Conservation (phyloP, 2,888 invertebrate genomes). For the Bibio marci region DNA sequence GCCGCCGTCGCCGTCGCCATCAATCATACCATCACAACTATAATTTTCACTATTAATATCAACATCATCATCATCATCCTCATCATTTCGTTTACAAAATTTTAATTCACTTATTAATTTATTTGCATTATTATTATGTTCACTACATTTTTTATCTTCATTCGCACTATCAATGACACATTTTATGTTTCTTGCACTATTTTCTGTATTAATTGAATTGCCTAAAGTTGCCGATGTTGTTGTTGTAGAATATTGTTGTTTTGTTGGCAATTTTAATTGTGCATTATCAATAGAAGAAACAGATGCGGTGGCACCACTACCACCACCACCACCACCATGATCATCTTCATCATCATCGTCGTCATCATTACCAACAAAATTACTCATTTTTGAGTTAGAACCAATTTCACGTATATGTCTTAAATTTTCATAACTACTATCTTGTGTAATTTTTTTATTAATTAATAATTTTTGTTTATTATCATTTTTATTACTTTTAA, state of each 20-base stretch:
- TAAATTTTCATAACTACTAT: conserved; percentile 24
- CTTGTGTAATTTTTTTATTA: conserved; percentile 4
- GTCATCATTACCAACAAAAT: conserved; percentile 13
- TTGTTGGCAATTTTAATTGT: too few relatives aligned
- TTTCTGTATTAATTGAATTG: background rate
- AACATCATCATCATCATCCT: too few relatives aligned
- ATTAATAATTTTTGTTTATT: conserved; percentile 12
- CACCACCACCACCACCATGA: background rate
- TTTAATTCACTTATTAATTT: too few relatives aligned
- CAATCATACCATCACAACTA: too few relatives aligned
- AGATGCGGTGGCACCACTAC: background rate
- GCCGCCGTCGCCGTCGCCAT: too few relatives aligned
- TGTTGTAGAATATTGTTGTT: background rate
- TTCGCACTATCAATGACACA: too few relatives aligned
- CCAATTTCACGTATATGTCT: conserved; percentile 29
- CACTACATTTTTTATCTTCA: too few relatives aligned
- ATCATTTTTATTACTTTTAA: conserved; percentile 24
- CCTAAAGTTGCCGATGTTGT: background rate
- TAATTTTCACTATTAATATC: too few relatives aligned
- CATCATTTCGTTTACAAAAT: too few relatives aligned
- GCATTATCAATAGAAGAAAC: too few relatives aligned
- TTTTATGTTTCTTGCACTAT: background rate
- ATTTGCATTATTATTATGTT: too few relatives aligned
- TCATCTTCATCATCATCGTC: background rate
- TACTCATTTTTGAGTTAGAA: conserved; percentile 25